phyloP scores from a whole-genome alignment of 2,888 invertebrate species.

The Dynastes maya region DNA sequence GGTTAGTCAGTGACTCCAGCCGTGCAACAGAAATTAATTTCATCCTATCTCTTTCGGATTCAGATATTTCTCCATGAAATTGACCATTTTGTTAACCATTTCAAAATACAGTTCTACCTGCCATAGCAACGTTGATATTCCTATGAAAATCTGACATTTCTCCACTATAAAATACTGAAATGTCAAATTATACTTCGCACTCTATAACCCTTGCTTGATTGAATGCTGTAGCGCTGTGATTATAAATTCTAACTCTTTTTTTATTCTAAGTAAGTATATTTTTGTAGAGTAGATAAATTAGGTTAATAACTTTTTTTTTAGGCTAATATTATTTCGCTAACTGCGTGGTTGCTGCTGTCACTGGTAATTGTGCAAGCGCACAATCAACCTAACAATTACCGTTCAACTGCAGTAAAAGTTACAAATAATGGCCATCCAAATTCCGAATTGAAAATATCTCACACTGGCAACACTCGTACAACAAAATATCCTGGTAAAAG shows the following conservation, averaged over 20 bases:
- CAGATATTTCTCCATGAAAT: too few species aligned
- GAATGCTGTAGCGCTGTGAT: neutral
- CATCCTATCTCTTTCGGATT: too few species aligned
- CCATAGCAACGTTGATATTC: slow-evolving; percentile 5
- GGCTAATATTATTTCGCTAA: slow-evolving; percentile 40
- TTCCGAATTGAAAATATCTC: slow-evolving; percentile 21
- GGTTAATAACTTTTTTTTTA: slow-evolving; percentile 8
- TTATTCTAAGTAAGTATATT: slow-evolving; percentile 23
- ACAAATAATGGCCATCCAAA: slow-evolving; percentile 16
- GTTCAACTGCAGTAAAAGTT: neutral
- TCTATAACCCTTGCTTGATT: neutral
- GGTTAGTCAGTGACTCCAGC: too few species aligned
- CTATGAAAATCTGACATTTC: slow-evolving; percentile 4
- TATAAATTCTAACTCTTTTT: neutral
- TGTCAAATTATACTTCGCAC: slow-evolving; percentile 8
- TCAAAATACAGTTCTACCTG: neutral
- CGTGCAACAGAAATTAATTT: too few species aligned
- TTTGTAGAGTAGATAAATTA: neutral
- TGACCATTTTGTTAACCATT: neutral
- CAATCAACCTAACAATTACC: slow-evolving; percentile 10
- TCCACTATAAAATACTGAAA: neutral
- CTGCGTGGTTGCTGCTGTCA: slow-evolving; percentile 1
- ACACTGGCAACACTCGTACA: neutral
- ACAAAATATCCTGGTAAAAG: slow-evolving; percentile 16
- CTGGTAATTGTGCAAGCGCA: slow-evolving; percentile 34